These are phyloP conservation scores for Etheostoma spectabile DNA, from an alignment of 2,113 vertebrate species.

Conservation along the genomic window DNA sequence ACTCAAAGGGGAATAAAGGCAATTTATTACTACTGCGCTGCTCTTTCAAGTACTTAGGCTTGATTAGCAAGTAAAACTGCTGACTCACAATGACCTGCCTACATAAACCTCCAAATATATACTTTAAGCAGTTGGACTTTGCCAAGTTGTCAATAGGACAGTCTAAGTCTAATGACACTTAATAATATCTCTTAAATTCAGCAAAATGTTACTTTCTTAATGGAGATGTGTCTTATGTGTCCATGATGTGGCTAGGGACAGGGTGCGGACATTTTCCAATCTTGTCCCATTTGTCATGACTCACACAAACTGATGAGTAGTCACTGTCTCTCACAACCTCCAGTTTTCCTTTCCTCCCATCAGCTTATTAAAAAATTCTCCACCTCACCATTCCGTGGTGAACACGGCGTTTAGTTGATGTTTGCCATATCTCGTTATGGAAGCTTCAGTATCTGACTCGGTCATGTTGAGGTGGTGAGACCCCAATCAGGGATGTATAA, in stretches of 20 bases:
- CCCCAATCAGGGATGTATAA: background rate
- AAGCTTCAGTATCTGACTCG: background rate
- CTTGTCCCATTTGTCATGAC: background rate
- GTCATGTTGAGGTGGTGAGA: background rate
- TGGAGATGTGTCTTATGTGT: background rate
- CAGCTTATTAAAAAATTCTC: background rate
- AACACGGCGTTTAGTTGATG: background rate
- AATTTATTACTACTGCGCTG: background rate
- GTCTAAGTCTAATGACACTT: background rate
- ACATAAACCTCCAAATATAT: background rate
- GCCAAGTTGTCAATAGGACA: background rate
- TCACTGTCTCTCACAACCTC: background rate
- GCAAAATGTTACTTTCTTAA: background rate
- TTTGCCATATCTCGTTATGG: background rate
- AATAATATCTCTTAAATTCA: background rate
- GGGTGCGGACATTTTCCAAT: background rate
- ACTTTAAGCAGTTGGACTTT: background rate
- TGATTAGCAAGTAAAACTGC: constrained; percentile 17
- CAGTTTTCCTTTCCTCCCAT: background rate
- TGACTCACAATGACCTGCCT: background rate
- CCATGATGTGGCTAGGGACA: background rate
- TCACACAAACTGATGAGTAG: constrained; percentile 31
- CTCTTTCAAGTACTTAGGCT: background rate
- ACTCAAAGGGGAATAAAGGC: background rate
- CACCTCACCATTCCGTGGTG: background rate